Conservation (phyloP, 2,797 vertebrate species). For the Leucoraja ocellata region DNA sequence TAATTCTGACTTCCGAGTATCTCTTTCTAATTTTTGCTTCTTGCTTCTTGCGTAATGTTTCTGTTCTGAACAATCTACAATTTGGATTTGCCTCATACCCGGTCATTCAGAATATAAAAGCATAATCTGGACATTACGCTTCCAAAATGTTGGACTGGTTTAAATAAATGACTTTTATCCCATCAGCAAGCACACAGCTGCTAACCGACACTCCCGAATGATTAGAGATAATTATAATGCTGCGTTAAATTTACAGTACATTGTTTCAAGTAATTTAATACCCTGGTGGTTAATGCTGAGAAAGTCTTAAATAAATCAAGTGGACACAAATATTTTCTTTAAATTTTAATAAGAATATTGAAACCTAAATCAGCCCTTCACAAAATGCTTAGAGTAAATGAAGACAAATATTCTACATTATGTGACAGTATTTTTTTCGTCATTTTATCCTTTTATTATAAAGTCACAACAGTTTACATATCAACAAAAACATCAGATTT, state of each 20-base stretch:
- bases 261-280: neutral
- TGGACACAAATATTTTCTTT: slow-evolving; percentile 17
- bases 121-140: too few species aligned
- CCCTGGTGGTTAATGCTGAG: neutral
- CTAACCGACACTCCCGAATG: too few species aligned
- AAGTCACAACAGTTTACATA: slow-evolving; percentile 67
- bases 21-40: neutral
- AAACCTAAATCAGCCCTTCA: slow-evolving; percentile 56
- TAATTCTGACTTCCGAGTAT: neutral
- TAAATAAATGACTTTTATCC: neutral
- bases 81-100: neutral
- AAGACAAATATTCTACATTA: slow-evolving; percentile 65
- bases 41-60: neutral
- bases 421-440: slow-evolving; percentile 56
- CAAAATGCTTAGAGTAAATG: slow-evolving; percentile 59
- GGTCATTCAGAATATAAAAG: too few species aligned
- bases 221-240: neutral
- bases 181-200: neutral
- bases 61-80: neutral
- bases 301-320: slow-evolving; percentile 24
- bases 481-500: slow-evolving; percentile 60
- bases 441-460: slow-evolving; percentile 55
- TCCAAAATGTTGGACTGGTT: neutral
- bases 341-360: slow-evolving; percentile 59
- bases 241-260: neutral